These are phyloP conservation scores for Falco punctatus DNA, from an alignment of 2,113 vertebrate species.

Conservation along the genomic window DNA sequence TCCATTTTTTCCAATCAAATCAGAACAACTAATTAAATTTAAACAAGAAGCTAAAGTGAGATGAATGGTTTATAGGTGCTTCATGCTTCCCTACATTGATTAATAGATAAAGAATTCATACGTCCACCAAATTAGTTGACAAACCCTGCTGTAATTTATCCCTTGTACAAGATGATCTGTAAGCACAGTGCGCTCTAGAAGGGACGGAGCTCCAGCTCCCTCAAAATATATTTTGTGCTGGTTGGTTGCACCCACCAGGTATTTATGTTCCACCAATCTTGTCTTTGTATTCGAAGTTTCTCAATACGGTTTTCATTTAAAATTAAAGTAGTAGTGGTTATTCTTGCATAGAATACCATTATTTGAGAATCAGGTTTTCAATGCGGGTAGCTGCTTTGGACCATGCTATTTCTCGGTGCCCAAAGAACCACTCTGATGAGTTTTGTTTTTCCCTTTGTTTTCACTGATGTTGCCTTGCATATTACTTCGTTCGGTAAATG, in stretches of 20 bases:
- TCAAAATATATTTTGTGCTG: background rate
- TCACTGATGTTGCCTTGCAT: background rate
- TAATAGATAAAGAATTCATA: constrained; percentile 58
- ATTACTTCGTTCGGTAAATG: background rate
- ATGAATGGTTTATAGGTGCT: constrained; percentile 51
- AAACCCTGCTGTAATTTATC: constrained; percentile 33
- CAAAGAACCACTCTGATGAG: background rate
- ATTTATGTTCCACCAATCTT: background rate
- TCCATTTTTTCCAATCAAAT: constrained; percentile 8
- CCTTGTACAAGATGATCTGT: background rate
- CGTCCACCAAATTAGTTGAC: constrained; percentile 39
- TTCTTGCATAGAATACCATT: background rate
- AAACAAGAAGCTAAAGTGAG: constrained; percentile 54
- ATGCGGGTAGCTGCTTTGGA: fast-evolving
- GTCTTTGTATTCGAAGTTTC: background rate
- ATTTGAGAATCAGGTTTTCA: background rate
- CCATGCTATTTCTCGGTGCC: background rate
- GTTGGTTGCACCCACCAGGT: constrained; percentile 14
- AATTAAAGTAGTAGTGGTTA: background rate
- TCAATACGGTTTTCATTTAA: background rate
- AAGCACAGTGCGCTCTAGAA: background rate
- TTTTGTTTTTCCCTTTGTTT: background rate
- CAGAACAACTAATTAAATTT: constrained; percentile 38
- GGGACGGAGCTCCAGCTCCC: background rate
- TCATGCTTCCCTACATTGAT: constrained; percentile 46